phyloP scores from a whole-genome alignment of 2,113 vertebrate genomes.

The Proterorhinus semilunaris region DNA sequence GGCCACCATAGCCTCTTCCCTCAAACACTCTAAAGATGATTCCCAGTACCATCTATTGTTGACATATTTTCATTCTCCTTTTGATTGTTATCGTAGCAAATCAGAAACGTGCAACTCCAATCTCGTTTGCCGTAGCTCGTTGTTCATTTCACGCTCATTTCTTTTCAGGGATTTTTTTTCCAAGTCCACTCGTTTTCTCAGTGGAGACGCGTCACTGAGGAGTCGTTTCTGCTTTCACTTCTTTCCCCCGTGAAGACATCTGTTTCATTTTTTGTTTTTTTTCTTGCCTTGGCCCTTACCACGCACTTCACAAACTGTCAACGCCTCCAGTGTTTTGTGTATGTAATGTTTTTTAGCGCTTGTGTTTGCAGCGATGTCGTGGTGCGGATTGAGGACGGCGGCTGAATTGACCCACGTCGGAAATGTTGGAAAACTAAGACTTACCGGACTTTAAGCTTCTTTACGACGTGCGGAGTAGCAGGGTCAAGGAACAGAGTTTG shows the following conservation, averaged over 20 bases:
- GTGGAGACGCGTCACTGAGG: background rate
- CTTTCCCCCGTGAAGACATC: background rate
- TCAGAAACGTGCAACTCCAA: background rate
- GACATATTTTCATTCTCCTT: background rate
- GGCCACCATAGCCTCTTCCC: no score
- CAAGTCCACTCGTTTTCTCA: background rate
- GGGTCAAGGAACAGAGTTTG: background rate
- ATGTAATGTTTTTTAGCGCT: background rate
- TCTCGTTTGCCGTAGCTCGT: background rate
- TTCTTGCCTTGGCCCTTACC: slow-evolving; percentile 6
- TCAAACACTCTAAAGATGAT: no score
- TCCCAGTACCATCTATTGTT: background rate
- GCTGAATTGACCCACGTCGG: slow-evolving; percentile 6
- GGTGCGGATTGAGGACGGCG: slow-evolving; percentile 6
- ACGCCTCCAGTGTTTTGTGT: background rate
- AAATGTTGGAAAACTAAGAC: background rate
- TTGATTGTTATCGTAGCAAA: background rate
- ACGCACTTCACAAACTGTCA: background rate
- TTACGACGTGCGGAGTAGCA: background rate
- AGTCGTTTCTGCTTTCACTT: background rate
- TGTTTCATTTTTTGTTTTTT: background rate
- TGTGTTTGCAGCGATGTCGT: slow-evolving; percentile 15
- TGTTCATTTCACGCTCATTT: background rate
- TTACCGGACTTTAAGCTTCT: slow-evolving; percentile 4
- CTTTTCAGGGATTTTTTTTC: no score